phyloP scores from a whole-genome alignment of 2,797 vertebrate species.

The Fundulus diaphanus region DNA sequence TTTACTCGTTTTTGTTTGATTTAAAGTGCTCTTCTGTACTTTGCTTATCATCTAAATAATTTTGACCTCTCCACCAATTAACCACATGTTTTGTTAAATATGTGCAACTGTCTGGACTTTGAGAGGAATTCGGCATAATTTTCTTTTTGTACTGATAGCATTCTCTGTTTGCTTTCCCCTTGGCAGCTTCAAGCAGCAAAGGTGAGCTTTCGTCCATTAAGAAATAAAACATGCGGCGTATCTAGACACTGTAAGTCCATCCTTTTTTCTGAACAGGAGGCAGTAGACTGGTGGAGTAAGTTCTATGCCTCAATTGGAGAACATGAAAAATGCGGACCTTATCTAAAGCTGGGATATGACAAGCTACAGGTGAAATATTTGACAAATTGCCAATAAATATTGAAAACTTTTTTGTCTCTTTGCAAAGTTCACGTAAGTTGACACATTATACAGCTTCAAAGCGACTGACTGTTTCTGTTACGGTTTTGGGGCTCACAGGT shows the following conservation, averaged over 20 bases:
- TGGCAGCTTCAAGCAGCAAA: slow-evolving; percentile 68
- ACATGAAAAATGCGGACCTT: slow-evolving; percentile 92
- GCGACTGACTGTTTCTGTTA: not conserved
- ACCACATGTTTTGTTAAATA: not conserved
- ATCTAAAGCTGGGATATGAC: slow-evolving; percentile 94
- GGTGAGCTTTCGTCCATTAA: slow-evolving; percentile 57
- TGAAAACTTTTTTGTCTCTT: slow-evolving; percentile 5
- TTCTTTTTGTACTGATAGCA: slow-evolving; percentile 4
- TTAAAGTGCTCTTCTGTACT: not conserved
- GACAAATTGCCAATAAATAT: not conserved
- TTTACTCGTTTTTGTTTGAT: too few relatives aligned
- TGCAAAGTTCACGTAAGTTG: not conserved
- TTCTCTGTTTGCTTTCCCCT: slow-evolving; percentile 31
- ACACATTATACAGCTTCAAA: not conserved
- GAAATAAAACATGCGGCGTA: not conserved
- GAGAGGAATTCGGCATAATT: not conserved
- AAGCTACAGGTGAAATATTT: slow-evolving; percentile 86
- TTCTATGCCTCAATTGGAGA: slow-evolving; percentile 93
- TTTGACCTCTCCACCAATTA: not conserved
- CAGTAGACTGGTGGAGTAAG: slow-evolving; percentile 99
- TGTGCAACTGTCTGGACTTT: not conserved
- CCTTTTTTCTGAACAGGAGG: slow-evolving; percentile 79
- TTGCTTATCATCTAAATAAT: not conserved
- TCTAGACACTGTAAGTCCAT: not conserved
- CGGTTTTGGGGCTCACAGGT: slow-evolving; percentile 78